phyloP scores from a whole-genome alignment of 2,888 invertebrate species.

The Psylliodes chrysocephalus region DNA sequence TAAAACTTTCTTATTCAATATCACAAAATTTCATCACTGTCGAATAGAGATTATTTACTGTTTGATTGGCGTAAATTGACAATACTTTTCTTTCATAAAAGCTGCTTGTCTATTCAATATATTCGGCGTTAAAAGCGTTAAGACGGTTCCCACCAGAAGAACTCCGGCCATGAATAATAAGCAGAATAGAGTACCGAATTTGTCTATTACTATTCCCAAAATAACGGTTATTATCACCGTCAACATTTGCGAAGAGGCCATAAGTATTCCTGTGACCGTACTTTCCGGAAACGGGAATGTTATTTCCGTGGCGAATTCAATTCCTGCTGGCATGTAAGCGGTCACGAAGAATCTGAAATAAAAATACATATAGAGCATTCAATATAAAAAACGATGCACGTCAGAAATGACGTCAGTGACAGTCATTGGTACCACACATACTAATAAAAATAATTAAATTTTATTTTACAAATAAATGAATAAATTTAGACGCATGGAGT shows the following conservation, averaged over 20 bases:
- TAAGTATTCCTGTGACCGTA: slow-evolving; percentile 51
- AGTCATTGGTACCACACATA: no score
- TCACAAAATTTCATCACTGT: not conserved
- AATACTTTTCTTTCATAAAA: slow-evolving; percentile 39
- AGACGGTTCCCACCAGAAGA: slow-evolving; percentile 45
- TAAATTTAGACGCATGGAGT: no score
- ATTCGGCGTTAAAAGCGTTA: slow-evolving; percentile 51
- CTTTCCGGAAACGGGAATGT: slow-evolving; percentile 54
- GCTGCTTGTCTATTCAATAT: slow-evolving; percentile 50
- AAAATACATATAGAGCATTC: not conserved
- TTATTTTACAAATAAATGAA: no score
- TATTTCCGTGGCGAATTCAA: slow-evolving; percentile 54
- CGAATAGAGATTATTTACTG: not conserved
- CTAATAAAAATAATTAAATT: no score
- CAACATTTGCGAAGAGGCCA: slow-evolving; percentile 49
- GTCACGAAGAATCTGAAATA: slow-evolving; percentile 51
- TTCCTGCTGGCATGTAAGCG: slow-evolving; percentile 53
- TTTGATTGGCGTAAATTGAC: slow-evolving; percentile 33
- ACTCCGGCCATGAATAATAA: slow-evolving; percentile 41
- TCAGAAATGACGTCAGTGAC: no score
- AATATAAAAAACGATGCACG: no score
- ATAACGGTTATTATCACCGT: slow-evolving; percentile 47
- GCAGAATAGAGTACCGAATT: slow-evolving; percentile 51
- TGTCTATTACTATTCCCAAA: slow-evolving; percentile 41
- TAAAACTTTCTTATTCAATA: not conserved